Evolutionary conservation across 2,113 vertebrate species (phyloP).

Genomic region (Romanogobio albipinnatus): DNA sequence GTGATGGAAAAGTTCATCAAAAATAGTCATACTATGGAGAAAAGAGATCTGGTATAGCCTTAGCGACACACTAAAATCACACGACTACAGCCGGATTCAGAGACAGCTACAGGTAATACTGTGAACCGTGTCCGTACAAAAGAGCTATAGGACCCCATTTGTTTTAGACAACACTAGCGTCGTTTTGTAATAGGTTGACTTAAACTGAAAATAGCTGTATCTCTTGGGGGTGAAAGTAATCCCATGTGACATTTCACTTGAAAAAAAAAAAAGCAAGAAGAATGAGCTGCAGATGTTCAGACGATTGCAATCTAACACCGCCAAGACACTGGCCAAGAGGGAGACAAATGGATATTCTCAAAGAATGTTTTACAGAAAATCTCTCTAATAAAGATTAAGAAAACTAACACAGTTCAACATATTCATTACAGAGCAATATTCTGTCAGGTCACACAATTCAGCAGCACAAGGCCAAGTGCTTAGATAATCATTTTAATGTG

Average conservation of each 20-base stretch:
- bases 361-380: not conserved
- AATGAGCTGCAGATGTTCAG: constrained; percentile 32
- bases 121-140: not conserved
- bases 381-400: constrained; percentile 29
- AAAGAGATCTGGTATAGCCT: not conserved
- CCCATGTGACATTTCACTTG: constrained; percentile 14
- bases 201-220: not conserved
- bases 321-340: not conserved
- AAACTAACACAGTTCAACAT: constrained; percentile 17
- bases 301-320: constrained; percentile 20
- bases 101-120: not conserved
- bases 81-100: not conserved
- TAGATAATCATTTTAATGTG: not conserved
- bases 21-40: not conserved
- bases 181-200: not conserved
- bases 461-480: constrained; percentile 2
- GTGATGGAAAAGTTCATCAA: not conserved
- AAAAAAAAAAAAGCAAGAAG: not conserved
- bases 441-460: constrained; percentile 16
- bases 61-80: not conserved
- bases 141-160: not conserved
- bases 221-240: constrained; percentile 31
- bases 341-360: constrained; percentile 30
- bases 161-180: not conserved
- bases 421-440: constrained; percentile 2